Percentiles rank a stretch among this genome's conserved stretches.
These are phyloP conservation scores for Poeciliopsis presidionis DNA, from an alignment of 2,797 vertebrate species.

Conservation along the genomic window DNA sequence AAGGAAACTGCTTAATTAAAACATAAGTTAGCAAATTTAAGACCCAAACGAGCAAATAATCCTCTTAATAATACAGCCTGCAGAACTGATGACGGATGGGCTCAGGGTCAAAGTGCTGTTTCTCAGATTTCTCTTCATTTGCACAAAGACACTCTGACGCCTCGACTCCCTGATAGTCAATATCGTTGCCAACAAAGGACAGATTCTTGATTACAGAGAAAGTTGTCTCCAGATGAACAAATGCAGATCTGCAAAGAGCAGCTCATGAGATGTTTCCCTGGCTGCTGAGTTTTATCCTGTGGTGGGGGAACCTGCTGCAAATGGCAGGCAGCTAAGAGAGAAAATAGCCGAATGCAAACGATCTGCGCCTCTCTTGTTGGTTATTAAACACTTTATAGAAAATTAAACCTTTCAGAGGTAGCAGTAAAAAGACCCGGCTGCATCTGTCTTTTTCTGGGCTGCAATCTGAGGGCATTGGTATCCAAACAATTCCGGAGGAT, in stretches of 20 bases:
- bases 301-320: conserved; percentile 55
- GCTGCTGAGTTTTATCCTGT: conserved; percentile 69
- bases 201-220: conserved; percentile 69
- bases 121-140: conserved; percentile 96
- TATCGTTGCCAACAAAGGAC: conserved; percentile 91
- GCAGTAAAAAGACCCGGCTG: conserved; percentile 75
- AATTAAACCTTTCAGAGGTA: conserved; percentile 81
- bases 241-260: conserved; percentile 14
- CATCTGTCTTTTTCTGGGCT: conserved; percentile 75
- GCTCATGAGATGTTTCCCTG: conserved; percentile 15
- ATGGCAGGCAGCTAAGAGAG: conserved; percentile 45
- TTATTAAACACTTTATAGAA: conserved; percentile 81
- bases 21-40: neutral
- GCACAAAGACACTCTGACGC: conserved; percentile 97
- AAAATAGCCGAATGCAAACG: conserved; percentile 64
- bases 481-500: conserved; percentile 81
- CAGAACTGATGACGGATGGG: conserved; percentile 69
- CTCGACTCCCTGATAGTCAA: conserved; percentile 91
- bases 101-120: conserved; percentile 91
- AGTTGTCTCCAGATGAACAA: conserved; percentile 64
- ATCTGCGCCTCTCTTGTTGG: conserved; percentile 74
- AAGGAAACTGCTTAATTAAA: neutral
- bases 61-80: conserved; percentile 55
- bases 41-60: conserved; percentile 1
- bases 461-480: conserved; percentile 81